Evolutionary conservation across 2,888 invertebrate genomes (phyloP).

Genomic region (Zootermopsis nevadensis): DNA sequence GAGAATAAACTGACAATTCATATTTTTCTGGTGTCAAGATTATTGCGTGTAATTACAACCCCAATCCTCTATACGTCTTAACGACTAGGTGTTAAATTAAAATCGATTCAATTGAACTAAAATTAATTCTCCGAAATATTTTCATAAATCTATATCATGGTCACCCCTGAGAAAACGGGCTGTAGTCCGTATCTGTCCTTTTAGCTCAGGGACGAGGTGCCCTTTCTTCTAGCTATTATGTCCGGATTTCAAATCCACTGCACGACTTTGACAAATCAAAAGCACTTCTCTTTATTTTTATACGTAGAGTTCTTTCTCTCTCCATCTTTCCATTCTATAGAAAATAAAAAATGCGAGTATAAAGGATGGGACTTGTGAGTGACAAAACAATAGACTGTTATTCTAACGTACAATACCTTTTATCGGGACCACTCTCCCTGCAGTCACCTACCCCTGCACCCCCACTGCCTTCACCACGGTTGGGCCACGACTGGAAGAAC

Average conservation of each 20-base stretch:
- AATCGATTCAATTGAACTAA: too few species aligned
- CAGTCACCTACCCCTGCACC: conserved; percentile 8
- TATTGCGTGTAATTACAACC: too few species aligned
- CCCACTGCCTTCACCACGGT: neutral
- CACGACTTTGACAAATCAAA: conserved; percentile 50
- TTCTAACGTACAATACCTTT: conserved; percentile 50
- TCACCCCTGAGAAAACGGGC: neutral
- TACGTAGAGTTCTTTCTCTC: conserved; percentile 23
- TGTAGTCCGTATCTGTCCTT: conserved; percentile 20
- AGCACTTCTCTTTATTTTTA: conserved; percentile 45
- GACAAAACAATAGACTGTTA: conserved; percentile 51
- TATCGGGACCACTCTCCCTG: conserved; percentile 33
- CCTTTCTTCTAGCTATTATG: conserved; percentile 46
- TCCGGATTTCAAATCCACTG: conserved; percentile 47
- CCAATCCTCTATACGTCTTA: too few species aligned
- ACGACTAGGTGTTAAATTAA: too few species aligned
- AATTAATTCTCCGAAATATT: too few species aligned
- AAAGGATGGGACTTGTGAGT: conserved; percentile 49
- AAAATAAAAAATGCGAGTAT: conserved; percentile 45
- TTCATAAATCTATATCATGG: neutral
- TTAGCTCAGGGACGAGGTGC: conserved; percentile 8
- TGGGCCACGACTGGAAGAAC: neutral
- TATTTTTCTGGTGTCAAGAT: too few species aligned
- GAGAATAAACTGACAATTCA: too few species aligned
- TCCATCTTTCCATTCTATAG: conserved; percentile 45